Conservation (phyloP, 2,113 vertebrate genomes). For the Aldabrachelys gigantea region DNA sequence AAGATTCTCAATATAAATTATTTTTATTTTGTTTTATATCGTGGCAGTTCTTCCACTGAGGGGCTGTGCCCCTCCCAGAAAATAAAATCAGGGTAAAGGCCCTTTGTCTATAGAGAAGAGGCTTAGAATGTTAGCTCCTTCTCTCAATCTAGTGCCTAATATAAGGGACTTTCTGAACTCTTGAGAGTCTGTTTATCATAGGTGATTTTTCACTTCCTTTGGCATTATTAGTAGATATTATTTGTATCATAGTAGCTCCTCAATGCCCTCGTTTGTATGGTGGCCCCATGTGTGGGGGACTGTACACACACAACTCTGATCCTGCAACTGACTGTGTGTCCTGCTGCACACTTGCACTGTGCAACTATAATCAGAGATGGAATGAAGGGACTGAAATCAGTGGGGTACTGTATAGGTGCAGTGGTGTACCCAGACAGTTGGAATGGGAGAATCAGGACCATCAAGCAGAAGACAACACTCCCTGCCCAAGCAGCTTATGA, state of each 20-base stretch:
- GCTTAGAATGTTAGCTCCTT: not conserved
- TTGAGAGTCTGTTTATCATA: not conserved
- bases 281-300: not conserved
- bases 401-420: too few species aligned
- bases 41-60: not conserved
- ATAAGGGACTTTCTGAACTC: not conserved
- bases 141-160: not conserved
- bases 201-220: not conserved
- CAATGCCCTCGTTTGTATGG: not conserved
- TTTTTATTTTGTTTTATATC: not conserved
- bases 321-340: too few species aligned
- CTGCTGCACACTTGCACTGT: too few species aligned
- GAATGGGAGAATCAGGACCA: not conserved
- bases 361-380: too few species aligned
- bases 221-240: not conserved
- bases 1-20: not conserved
- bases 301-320: not conserved
- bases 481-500: not conserved
- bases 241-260: not conserved
- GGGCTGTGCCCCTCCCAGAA: not conserved
- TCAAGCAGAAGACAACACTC: not conserved
- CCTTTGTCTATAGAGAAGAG: not conserved
- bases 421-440: not conserved
- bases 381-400: not conserved
- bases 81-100: not conserved